phyloP scores from a whole-genome alignment of 2,797 vertebrate species.

The Cercopithecus neglectus region DNA sequence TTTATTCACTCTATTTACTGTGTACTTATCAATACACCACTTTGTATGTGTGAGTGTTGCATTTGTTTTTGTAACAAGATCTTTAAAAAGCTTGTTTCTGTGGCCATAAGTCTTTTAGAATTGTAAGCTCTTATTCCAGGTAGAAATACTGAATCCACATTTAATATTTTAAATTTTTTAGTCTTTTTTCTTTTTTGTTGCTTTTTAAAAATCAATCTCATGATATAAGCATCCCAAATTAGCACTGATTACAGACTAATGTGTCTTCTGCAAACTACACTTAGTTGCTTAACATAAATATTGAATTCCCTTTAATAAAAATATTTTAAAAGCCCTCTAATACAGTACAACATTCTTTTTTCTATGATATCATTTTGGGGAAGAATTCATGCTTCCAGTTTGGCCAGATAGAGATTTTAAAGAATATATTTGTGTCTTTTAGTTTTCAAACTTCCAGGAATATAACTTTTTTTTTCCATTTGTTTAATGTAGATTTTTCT shows the following conservation, averaged over 20 bases:
- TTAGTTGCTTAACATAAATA: conserved; percentile 30
- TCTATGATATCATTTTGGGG: not conserved
- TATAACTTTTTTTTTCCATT: not conserved
- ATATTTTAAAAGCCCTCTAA: not conserved
- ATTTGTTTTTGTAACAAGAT: not conserved
- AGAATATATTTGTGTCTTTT: not conserved
- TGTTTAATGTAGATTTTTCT: not conserved
- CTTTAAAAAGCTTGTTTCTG: not conserved
- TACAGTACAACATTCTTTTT: not conserved
- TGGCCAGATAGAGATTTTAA: not conserved
- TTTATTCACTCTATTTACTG: not conserved
- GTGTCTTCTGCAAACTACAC: not conserved
- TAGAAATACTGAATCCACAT: not conserved
- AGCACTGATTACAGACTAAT: not conserved
- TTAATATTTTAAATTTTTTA: not conserved
- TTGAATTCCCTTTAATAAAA: not conserved
- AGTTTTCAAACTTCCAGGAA: not conserved
- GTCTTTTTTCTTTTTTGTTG: not conserved
- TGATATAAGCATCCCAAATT: not conserved
- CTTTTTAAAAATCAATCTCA: not conserved
- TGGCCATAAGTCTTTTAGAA: not conserved
- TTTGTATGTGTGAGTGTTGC: not conserved
- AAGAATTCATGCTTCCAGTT: not conserved
- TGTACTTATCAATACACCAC: not conserved
- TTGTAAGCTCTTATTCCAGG: not conserved